Evolutionary conservation across 2,113 vertebrate genomes (phyloP).

Genomic region (Microcebus lehilahytsara): DNA sequence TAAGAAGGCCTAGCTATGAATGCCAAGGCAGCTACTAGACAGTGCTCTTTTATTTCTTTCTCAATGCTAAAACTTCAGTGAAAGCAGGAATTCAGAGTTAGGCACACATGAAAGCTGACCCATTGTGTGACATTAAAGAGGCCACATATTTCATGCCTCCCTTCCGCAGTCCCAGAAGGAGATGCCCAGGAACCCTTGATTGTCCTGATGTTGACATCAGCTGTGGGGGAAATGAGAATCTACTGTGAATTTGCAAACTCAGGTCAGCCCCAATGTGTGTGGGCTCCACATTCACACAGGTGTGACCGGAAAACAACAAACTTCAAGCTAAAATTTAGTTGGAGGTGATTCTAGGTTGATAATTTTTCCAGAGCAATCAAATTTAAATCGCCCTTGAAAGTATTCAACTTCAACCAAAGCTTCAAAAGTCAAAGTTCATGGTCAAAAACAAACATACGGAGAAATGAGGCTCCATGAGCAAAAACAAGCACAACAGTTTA

Average conservation of each 20-base stretch:
- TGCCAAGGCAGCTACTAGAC: neutral
- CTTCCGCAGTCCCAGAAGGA: neutral
- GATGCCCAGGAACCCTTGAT: neutral
- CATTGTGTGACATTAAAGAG: neutral
- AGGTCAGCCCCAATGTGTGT: neutral
- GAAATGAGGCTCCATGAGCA: neutral
- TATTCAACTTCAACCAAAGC: neutral
- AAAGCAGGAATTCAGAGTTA: neutral
- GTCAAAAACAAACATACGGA: neutral
- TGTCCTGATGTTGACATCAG: neutral
- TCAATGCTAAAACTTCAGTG: neutral
- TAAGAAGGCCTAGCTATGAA: neutral
- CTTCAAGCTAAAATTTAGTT: neutral
- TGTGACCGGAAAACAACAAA: neutral
- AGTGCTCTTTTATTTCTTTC: neutral
- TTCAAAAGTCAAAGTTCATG: neutral
- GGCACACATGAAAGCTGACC: neutral
- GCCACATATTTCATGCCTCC: neutral
- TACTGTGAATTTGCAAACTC: neutral
- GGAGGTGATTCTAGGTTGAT: neutral
- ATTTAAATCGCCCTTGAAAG: neutral
- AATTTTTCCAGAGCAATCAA: neutral
- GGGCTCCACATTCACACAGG: rapidly evolving
- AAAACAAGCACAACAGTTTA: neutral
- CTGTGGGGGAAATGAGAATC: neutral